phyloP scores from a whole-genome alignment of 2,113 vertebrate species.

The Tiliqua scincoides region DNA sequence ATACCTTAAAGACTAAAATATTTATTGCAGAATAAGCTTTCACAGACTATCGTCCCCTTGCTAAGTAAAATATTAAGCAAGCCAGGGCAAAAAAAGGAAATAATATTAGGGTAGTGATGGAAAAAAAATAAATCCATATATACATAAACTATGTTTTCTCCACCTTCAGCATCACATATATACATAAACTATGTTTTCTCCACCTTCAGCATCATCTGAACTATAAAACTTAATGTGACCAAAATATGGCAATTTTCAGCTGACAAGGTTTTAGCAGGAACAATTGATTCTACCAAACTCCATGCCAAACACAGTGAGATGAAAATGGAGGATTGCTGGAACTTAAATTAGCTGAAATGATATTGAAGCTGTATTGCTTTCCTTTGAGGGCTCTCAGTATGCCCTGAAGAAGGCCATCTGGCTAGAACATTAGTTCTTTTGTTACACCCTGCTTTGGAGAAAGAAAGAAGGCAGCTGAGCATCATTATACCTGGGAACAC shows the following conservation, averaged over 20 bases:
- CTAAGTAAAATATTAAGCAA: fast-evolving
- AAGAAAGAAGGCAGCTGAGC: conserved; percentile 55
- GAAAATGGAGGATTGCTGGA: conserved; percentile 67
- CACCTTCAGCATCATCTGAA: conserved; percentile 40
- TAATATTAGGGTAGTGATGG: conserved; percentile 19
- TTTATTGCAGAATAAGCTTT: too few species aligned
- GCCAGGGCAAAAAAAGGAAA: neutral
- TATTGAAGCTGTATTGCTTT: conserved; percentile 73
- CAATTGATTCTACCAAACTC: conserved; percentile 31
- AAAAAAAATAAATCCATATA: neutral
- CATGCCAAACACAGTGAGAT: conserved; percentile 58
- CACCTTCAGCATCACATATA: conserved; percentile 39
- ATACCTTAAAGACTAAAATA: too few species aligned
- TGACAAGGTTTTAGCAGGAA: conserved; percentile 52
- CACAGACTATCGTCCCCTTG: too few species aligned
- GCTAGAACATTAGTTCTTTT: conserved; percentile 68
- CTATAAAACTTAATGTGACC: conserved; percentile 36
- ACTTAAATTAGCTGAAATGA: conserved; percentile 74
- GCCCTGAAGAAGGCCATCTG: conserved; percentile 76
- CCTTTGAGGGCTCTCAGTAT: conserved; percentile 74
- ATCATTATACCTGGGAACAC: conserved; percentile 7
- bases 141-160: neutral
- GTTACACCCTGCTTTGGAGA: conserved; percentile 63
- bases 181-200: neutral
- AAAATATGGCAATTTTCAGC: conserved; percentile 42